Base-by-base conservation (phyloP, 2,888 invertebrate genomes). In the Odontocolon sp. region DNA sequence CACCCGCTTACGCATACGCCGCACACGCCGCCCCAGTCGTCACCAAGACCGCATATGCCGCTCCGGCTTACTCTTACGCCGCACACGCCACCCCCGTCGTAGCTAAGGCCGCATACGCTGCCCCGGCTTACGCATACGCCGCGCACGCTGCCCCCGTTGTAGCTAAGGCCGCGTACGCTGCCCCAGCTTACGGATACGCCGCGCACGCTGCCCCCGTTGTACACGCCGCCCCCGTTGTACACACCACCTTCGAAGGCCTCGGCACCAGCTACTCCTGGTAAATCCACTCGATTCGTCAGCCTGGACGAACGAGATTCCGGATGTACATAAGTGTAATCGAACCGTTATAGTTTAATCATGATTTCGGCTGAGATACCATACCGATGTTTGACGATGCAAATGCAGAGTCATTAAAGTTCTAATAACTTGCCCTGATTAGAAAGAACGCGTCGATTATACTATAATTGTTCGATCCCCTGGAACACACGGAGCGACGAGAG, bases 231-330 rank as follows among this genome's bases (percentile, higher is more conserved):
- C 81, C 85, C 0, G 64, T 85, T 6, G 80, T 77, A 0, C 85
- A 86, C 68, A 76, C 84, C 8, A 75, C 79, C 45, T 86, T 87
- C 81, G 66, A 57, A 36, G 84, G 87, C 33, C 61, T 84, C 33
- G 87, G 87, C 26, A 78, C 85, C 56, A 83, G 79, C 74, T 87
- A 87, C 70, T 54, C 85, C 26, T 87, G 87, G 87, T 87, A 86
- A 84, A 78, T 61, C 26, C 16, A 5, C n/a, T 36, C 80, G 79
- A 45, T 85, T 85, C 0, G 21, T 38, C 14, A 23, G 21, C 9
- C 0, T 4, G 9, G 14, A 31, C 26, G 9, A 45, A 47, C 26
- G 28, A 57, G 3, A 21, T 5, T 5, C 36, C 26, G 50, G 38
- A 50, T 50, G 50, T 64, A 64, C 33, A 38, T 64, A 50, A 16